phyloP scores from a whole-genome alignment of 2,113 vertebrate species.

The Isichthys henryi region DNA sequence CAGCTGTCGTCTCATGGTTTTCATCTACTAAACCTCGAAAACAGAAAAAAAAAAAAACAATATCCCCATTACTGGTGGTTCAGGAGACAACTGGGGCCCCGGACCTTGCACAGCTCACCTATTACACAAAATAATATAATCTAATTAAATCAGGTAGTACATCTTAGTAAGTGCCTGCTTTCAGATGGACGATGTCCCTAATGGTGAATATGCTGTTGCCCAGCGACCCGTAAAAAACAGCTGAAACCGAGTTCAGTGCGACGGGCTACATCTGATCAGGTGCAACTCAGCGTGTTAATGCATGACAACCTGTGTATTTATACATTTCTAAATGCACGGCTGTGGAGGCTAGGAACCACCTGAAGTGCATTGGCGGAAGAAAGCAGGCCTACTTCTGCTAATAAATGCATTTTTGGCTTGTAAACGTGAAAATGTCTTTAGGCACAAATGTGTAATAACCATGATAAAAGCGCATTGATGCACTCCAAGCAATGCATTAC shows the following conservation, averaged over 20 bases:
- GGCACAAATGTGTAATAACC: neutral
- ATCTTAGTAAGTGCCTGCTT: neutral
- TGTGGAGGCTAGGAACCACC: neutral
- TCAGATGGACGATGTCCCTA: neutral
- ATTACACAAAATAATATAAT: slow-evolving; percentile 8
- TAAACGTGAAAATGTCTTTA: neutral
- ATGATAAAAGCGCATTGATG: neutral
- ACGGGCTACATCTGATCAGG: neutral
- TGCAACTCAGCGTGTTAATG: neutral
- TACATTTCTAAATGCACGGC: neutral
- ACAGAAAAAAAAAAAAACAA: neutral
- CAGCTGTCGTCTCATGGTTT: neutral
- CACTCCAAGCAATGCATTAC: neutral
- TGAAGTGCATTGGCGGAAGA: neutral
- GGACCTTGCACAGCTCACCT: neutral
- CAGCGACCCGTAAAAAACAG: neutral
- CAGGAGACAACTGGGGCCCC: neutral
- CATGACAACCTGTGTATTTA: neutral
- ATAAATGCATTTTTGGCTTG: neutral
- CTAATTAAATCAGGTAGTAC: slow-evolving; percentile 14
- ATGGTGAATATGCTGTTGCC: neutral
- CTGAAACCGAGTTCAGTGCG: neutral
- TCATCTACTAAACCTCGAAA: neutral
- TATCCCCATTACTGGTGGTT: neutral
- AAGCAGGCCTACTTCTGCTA: neutral